phyloP scores from a whole-genome alignment of 2,888 invertebrate genomes.

The Salpingus planirostris region DNA sequence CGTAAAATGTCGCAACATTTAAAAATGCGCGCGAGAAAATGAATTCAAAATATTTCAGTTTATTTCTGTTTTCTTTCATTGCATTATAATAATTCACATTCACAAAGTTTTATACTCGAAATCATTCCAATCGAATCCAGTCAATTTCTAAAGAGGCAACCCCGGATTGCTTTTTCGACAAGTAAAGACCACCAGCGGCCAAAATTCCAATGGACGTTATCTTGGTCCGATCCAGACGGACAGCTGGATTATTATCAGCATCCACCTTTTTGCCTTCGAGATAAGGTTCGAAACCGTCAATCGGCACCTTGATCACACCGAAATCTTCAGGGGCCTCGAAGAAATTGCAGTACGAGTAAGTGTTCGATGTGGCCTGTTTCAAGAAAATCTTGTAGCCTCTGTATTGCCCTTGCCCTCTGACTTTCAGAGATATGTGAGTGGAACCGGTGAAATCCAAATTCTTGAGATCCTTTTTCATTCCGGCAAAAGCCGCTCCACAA shows the following conservation, averaged over 20 bases:
- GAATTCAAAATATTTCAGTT: no score
- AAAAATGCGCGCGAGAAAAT: conserved; percentile 40
- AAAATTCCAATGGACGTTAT: conserved; percentile 41
- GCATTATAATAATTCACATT: no score
- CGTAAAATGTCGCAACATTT: no score
- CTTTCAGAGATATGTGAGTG: conserved; percentile 29
- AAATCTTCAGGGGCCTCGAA: conserved; percentile 16
- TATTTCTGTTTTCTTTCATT: no score
- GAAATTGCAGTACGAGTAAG: conserved; percentile 23
- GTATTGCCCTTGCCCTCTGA: conserved; percentile 38
- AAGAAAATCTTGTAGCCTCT: conserved; percentile 39
- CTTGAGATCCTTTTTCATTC: conserved; percentile 30
- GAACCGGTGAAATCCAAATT: conserved; percentile 32
- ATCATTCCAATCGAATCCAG: no score
- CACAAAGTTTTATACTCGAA: no score
- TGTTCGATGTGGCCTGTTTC: conserved; percentile 34
- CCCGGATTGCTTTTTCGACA: conserved; percentile 40
- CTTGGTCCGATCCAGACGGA: conserved; percentile 35
- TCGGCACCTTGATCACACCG: conserved; percentile 28
- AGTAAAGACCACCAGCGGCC: conserved; percentile 41
- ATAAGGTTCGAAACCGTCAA: conserved; percentile 39
- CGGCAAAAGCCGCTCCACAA: conserved; percentile 41
- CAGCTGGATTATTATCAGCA: conserved; percentile 26
- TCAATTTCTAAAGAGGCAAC: no score
- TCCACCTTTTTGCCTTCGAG: conserved; percentile 35